phyloP scores from a whole-genome alignment of 2,888 invertebrate species.

The Erpobdella octoculata region DNA sequence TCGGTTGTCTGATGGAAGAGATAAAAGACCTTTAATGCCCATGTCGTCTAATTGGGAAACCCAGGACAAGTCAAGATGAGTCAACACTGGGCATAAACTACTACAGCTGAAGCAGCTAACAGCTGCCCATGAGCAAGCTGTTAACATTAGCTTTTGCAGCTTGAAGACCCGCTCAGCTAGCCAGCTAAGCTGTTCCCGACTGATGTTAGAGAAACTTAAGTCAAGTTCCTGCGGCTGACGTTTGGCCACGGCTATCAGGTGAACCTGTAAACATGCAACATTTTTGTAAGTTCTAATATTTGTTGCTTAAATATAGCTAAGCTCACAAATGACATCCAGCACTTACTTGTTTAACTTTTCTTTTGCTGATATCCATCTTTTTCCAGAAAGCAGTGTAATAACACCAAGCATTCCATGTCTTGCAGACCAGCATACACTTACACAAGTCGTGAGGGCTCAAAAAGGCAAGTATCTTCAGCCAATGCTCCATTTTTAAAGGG shows the following conservation, averaged over 20 bases:
- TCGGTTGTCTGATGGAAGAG: slow-evolving; percentile 75
- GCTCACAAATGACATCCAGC: not conserved
- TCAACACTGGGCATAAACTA: slow-evolving; percentile 70
- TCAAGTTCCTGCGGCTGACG: slow-evolving; percentile 77
- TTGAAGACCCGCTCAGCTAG: slow-evolving; percentile 76
- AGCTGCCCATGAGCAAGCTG: slow-evolving; percentile 63
- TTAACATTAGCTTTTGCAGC: slow-evolving; percentile 70
- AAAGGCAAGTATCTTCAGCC: slow-evolving; percentile 53
- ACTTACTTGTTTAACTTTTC: slow-evolving; percentile 26
- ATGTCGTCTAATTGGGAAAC: slow-evolving; percentile 76
- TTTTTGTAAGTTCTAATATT: no score
- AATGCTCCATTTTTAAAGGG: slow-evolving; percentile 45
- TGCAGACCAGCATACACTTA: slow-evolving; percentile 65
- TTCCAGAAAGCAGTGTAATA: slow-evolving; percentile 78
- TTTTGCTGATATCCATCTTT: slow-evolving; percentile 63
- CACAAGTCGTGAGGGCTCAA: slow-evolving; percentile 57
- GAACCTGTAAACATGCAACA: slow-evolving; percentile 56
- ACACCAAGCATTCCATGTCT: slow-evolving; percentile 76
- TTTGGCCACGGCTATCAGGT: slow-evolving; percentile 74
- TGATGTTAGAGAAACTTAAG: slow-evolving; percentile 79
- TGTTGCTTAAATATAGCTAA: no score
- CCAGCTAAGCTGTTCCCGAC: slow-evolving; percentile 82
- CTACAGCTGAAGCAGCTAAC: slow-evolving; percentile 69
- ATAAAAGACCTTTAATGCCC: slow-evolving; percentile 73
- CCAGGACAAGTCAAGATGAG: slow-evolving; percentile 71